Evolutionary conservation across 2,797 vertebrate genomes (phyloP), one percentile per base, ranked within the genome.

Genomic region (Acestrorhynchus altus): DNA sequence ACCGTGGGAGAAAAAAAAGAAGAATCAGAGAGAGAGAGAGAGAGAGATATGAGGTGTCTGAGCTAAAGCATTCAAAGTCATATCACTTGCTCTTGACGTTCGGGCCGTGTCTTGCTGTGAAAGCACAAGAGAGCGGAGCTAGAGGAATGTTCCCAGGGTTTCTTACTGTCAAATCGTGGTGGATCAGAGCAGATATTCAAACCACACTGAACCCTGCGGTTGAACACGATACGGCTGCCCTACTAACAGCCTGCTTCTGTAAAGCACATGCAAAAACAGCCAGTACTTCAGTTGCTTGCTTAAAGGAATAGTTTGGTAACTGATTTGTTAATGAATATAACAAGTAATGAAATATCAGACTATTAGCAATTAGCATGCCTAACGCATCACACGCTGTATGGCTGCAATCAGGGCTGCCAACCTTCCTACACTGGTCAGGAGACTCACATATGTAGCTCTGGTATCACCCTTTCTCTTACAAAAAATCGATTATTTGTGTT

Each of bases 51-150:
- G 26, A 60, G 28, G 28, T 16, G 28, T 60, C 26, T 28, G 31
- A 28, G 26, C 26, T 35, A 35, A 60, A 60, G 24, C 57, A 60
- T 35, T 60, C 28, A 28, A 60, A 60, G 57, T 35, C 57, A 35
- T 60, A 35, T 60, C 57, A 60, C 26, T 60, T 60, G 24, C 57
- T 60, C 28, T 28, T 60, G 57, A 35, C 15, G 26, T 35, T 60
- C 13, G 28, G 18, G 26, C 28, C 26, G 1, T 35, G 28, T 18
- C 57, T 60, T 31, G 57, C 57, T 60, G 57, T 35, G 16, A 60
- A 35, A 60, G 57, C 26, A 57, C 26, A 28, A 57, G 54, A 57
- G 54, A 24, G 15, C 5, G 1, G 57, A 28, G 24, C 57, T 13
- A 7, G 28, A 35, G 57, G 12, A 56, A 26, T 4, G 52, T 56